Base-by-base conservation (phyloP, 1,140 invertebrate species). In the Heliothis subflexa region DNA sequence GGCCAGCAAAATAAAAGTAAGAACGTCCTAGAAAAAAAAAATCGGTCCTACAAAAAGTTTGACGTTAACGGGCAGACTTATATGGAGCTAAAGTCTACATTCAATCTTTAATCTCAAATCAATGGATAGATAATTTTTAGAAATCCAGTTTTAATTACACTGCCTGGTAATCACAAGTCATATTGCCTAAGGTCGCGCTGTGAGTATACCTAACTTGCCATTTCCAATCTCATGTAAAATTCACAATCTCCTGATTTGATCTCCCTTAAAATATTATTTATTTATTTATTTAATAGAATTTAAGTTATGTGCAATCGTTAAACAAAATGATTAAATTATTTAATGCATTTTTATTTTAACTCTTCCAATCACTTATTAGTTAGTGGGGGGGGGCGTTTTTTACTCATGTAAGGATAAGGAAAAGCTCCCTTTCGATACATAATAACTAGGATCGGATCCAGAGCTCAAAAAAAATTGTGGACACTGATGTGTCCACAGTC, bases 231-330 rank as follows among this genome's bases (percentile, higher is more conserved):
- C 10, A 14, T 57, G 18, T 73, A 73, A 55, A 59, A 59, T 40
- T 45, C 25, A 18, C 21, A 73, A 73, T 64, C 49, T 76, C 49
- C 66, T 64, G n/a, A 76, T 76, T 76, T 76, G 74, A 76, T 76
- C 74, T 76, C 74, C 50, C 57, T 75, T 74, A 16, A 66, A 66
- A 57, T 73, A 9, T 73, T 40, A 59, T 61, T 62, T 49, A 64
- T 76, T 64, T 76, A 76, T 76, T 74, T 73, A 57, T 76, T 76
- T 59, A 57, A 21, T 72, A 72, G 33, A 72, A n/a, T 52, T 72
- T 72, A 72, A 64, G 64, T 68, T 9, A 73, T 59, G 71, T 73
- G 71, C 71, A 73, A 73, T 73, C n/a, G 71, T 73, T 52, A 40
- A 55, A 66, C 52, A 64, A 76, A 59, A 25, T 14, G 12, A 7